phyloP scores from a whole-genome alignment of 1,140 invertebrate species.

The Xylocopa sonorina region DNA sequence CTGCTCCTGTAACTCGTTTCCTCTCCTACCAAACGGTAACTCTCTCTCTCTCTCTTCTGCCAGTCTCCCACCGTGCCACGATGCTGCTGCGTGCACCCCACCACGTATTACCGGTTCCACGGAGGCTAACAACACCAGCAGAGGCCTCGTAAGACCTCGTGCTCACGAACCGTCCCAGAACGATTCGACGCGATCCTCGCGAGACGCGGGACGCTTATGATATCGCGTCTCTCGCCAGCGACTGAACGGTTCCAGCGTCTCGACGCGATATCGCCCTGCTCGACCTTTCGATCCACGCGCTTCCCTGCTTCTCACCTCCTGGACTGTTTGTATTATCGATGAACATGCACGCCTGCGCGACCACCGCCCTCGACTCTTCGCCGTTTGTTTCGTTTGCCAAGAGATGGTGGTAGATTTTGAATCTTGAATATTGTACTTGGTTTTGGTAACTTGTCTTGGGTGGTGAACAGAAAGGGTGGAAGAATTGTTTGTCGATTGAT shows the following conservation, averaged over 20 bases:
- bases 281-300: slow-evolving; percentile 23
- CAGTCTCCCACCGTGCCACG: background rate
- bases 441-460: background rate
- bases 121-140: background rate
- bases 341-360: slow-evolving; percentile 29
- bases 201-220: slow-evolving; percentile 14
- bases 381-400: slow-evolving; percentile 46
- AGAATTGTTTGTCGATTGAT: too few relatives aligned
- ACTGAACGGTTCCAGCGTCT: background rate
- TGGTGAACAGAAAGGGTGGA: background rate
- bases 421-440: background rate
- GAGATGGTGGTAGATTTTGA: slow-evolving; percentile 52
- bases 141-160: too few relatives aligned
- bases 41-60: too few relatives aligned
- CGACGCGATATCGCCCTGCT: background rate
- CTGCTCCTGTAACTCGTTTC: background rate
- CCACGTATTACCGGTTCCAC: background rate
- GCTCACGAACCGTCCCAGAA: too few relatives aligned
- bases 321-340: slow-evolving; percentile 24
- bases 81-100: background rate
- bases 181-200: background rate
- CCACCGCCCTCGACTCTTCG: background rate
- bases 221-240: background rate
- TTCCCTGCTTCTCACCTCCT: slow-evolving; percentile 32
- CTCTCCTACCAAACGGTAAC: background rate